phyloP scores from a whole-genome alignment of 2,113 vertebrate species.

The Sitta europaea region DNA sequence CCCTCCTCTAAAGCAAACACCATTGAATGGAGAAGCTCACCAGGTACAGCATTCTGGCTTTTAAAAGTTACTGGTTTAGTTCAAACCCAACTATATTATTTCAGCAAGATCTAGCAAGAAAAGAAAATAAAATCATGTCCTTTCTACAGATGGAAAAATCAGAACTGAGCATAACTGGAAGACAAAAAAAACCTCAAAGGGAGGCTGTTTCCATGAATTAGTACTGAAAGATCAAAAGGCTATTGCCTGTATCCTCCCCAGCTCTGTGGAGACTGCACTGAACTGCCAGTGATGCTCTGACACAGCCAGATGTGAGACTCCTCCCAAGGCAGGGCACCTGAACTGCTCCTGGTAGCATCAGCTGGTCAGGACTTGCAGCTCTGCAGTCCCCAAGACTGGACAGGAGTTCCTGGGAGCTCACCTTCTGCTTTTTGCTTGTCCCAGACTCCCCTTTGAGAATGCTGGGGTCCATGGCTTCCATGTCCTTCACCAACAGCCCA shows the following conservation, averaged over 20 bases:
- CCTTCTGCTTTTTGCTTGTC: conserved; percentile 86
- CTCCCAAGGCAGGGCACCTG: not conserved
- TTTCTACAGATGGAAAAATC: not conserved
- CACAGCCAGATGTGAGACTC: not conserved
- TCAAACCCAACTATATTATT: not conserved
- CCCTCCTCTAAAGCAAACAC: not conserved
- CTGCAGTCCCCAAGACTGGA: not conserved
- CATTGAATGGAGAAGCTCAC: not conserved
- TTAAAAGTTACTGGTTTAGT: not conserved
- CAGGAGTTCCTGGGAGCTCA: not conserved
- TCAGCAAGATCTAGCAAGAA: not conserved
- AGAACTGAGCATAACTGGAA: not conserved
- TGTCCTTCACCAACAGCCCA: conserved; percentile 84
- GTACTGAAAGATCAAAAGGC: not conserved
- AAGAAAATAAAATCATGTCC: not conserved
- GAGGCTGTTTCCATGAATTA: not conserved
- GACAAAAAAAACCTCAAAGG: not conserved
- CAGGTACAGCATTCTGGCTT: not conserved
- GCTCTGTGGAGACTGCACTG: not conserved
- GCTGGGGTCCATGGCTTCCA: conserved; percentile 94
- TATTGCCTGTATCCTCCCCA: not conserved
- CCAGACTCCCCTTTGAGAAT: conserved; percentile 83
- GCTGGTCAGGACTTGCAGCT: not conserved
- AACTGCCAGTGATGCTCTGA: not conserved
- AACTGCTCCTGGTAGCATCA: not conserved